Percentiles rank a stretch among this genome's conserved stretches.
phyloP scores from a whole-genome alignment of 1,140 invertebrate species.

The Lethrus apterus region DNA sequence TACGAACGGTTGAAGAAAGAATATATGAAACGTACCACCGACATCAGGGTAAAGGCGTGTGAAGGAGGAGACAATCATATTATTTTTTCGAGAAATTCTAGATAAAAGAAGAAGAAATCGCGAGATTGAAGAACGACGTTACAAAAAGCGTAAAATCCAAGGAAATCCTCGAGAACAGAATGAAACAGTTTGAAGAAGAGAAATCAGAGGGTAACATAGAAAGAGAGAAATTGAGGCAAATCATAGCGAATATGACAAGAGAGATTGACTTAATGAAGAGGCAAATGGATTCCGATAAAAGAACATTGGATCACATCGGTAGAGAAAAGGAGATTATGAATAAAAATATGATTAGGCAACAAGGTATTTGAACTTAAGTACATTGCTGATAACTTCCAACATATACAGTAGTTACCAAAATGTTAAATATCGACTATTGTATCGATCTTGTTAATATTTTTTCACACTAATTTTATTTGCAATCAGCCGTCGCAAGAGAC shows the following conservation, averaged over 20 bases:
- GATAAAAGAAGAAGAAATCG: conserved; percentile 27
- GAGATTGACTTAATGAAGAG: conserved; percentile 45
- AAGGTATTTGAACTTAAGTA: conserved; percentile 42
- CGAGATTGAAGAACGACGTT: conserved; percentile 28
- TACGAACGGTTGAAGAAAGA: conserved; percentile 37
- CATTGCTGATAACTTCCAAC: no score
- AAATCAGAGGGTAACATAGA: conserved; percentile 40
- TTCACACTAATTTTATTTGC: no score
- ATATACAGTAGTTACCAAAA: no score
- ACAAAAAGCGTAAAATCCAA: conserved; percentile 29
- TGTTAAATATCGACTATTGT: no score
- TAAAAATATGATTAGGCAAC: conserved; percentile 46
- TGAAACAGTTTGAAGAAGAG: conserved; percentile 33
- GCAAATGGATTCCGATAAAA: conserved; percentile 42
- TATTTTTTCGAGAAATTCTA: not conserved
- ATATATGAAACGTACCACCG: conserved; percentile 15
- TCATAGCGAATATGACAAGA: conserved; percentile 43
- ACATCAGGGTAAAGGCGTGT: conserved; percentile 39
- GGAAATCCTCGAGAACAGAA: conserved; percentile 27
- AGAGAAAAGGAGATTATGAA: conserved; percentile 51
- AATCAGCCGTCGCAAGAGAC: conserved; percentile 26
- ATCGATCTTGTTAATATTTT: no score
- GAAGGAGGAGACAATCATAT: not conserved
- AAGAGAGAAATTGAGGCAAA: conserved; percentile 41
- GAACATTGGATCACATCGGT: conserved; percentile 44